Evolutionary conservation across 92 coral and sea anemone genomes (phyloP).

Genomic region (Porites evermanni): DNA sequence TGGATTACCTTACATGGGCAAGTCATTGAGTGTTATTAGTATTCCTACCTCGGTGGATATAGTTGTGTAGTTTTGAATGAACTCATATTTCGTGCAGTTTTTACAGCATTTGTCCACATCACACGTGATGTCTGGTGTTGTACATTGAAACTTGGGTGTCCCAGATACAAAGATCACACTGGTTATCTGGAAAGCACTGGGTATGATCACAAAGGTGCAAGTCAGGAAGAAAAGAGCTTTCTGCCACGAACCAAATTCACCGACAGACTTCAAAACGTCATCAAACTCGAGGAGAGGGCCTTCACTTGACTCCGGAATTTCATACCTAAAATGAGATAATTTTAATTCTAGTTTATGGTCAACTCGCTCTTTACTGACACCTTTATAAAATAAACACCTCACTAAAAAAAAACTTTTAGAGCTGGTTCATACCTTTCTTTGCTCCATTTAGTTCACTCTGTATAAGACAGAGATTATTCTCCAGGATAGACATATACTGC

Average conservation of each 20-base stretch:
- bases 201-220: conserved; percentile 66
- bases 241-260: conserved; percentile 79
- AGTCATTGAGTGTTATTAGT: too few species aligned
- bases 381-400: too few species aligned
- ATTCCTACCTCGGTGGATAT: conserved; percentile 68
- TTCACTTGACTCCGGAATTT: neutral
- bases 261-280: conserved; percentile 68
- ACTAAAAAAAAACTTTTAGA: too few species aligned
- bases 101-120: conserved; percentile 64
- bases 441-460: too few species aligned
- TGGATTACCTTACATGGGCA: too few species aligned
- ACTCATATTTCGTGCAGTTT: conserved; percentile 65
- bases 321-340: neutral
- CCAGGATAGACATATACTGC: too few species aligned
- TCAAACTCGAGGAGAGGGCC: conserved; percentile 48
- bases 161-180: conserved; percentile 72
- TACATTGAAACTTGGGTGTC: conserved; percentile 66
- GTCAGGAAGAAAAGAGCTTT: conserved; percentile 58
- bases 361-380: too few species aligned
- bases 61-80: conserved; percentile 57
- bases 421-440: too few species aligned
- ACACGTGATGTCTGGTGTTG: conserved; percentile 35
- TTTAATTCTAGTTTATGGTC: too few species aligned
- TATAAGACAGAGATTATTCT: too few species aligned
- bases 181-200: conserved; percentile 56